Conservation (phyloP, 2,888 invertebrate species). For the Charanyca ferruginea region DNA sequence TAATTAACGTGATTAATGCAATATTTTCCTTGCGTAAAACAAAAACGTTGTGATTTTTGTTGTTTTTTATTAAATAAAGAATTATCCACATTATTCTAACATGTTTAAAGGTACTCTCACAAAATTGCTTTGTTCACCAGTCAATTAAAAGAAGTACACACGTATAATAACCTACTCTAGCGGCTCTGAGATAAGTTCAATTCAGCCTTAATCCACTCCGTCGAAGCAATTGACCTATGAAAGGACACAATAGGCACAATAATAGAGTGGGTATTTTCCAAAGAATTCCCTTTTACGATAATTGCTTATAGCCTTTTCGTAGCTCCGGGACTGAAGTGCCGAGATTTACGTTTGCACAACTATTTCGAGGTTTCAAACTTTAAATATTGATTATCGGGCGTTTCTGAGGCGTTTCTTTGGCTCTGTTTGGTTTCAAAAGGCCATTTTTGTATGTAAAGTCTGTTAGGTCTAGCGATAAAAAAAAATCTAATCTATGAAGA, state of each 20-base stretch:
- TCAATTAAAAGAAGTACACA: slow-evolving; percentile 31
- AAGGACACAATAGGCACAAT: slow-evolving; percentile 71
- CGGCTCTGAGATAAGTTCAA: slow-evolving; percentile 56
- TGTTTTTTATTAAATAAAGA: not conserved
- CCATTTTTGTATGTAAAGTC: not conserved
- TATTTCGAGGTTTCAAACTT: slow-evolving; percentile 56
- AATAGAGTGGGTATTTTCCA: slow-evolving; percentile 74
- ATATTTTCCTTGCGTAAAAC: not conserved
- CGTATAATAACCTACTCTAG: slow-evolving; percentile 48
- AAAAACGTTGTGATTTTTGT: not conserved
- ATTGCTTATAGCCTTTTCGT: slow-evolving; percentile 72
- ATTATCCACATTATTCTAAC: not conserved
- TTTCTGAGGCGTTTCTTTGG: not conserved
- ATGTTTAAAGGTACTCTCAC: not conserved
- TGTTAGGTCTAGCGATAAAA: too few relatives aligned
- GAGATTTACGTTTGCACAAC: slow-evolving; percentile 64
- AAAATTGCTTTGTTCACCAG: slow-evolving; percentile 6
- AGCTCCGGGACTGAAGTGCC: slow-evolving; percentile 49
- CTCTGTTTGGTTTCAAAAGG: not conserved
- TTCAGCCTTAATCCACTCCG: slow-evolving; percentile 62
- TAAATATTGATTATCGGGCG: slow-evolving; percentile 32
- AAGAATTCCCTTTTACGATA: slow-evolving; percentile 78
- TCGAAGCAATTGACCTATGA: slow-evolving; percentile 72
- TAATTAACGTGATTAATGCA: not conserved
- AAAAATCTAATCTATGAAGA: not conserved